Evolutionary conservation across 1,140 invertebrate genomes (phyloP).

Genomic region (Globodera ellingtonae): DNA sequence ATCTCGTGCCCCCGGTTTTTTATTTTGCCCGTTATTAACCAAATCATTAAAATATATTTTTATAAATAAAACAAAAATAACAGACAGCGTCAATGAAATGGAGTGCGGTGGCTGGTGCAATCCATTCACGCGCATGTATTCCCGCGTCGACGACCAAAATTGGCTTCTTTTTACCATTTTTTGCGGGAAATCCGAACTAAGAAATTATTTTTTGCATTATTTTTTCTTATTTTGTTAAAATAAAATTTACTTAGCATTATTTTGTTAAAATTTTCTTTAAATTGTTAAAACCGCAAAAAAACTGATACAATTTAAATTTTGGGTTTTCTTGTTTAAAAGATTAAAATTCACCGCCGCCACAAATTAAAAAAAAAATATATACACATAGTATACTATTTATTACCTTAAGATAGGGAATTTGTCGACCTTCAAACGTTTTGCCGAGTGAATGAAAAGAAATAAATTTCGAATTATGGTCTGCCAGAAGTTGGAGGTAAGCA

Average conservation of each 20-base stretch:
- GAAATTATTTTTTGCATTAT: slow-evolving; percentile 1
- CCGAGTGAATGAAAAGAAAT: slow-evolving; percentile 28
- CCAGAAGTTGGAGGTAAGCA: slow-evolving; percentile 26
- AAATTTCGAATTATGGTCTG: slow-evolving; percentile 22
- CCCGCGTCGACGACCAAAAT: slow-evolving; percentile 45
- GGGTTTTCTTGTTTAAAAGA: too few relatives aligned
- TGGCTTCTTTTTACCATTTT: slow-evolving; percentile 23
- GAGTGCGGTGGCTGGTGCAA: slow-evolving; percentile 36
- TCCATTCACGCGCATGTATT: slow-evolving; percentile 51
- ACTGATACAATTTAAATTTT: too few relatives aligned
- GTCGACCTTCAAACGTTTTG: slow-evolving; percentile 29
- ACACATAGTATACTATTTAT: background rate
- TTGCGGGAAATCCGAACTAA: slow-evolving; percentile 38
- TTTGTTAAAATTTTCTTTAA: too few relatives aligned
- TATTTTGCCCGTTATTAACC: background rate
- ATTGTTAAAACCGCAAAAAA: too few relatives aligned
- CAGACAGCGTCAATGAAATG: slow-evolving; percentile 34
- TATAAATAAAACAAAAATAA: too few relatives aligned
- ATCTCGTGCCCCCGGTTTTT: too few relatives aligned
- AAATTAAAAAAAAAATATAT: too few relatives aligned
- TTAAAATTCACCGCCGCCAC: too few relatives aligned
- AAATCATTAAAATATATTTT: background rate
- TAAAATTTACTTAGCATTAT: background rate
- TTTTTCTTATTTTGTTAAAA: background rate
- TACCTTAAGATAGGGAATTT: slow-evolving; percentile 32